A percentile compares a stretch with the other conserved stretches of the same genome.
These are phyloP conservation scores for Polydrusus cervinus DNA, from an alignment of 2,888 invertebrate species.

Conservation along the genomic window DNA sequence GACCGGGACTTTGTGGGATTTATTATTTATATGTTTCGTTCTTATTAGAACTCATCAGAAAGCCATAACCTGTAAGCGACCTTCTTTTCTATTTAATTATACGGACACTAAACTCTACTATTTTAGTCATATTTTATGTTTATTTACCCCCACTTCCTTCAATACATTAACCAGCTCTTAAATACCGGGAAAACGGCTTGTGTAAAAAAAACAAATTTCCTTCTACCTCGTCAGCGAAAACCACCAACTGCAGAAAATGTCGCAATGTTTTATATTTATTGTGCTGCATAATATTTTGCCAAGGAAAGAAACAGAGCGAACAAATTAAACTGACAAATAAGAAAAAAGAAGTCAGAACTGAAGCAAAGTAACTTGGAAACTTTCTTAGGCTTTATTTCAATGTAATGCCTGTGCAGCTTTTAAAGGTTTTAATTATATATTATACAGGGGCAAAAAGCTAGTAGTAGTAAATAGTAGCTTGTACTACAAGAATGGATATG, in stretches of 20 bases:
- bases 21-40: too few relatives aligned
- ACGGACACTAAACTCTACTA: too few relatives aligned
- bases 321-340: conserved; percentile 37
- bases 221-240: not conserved
- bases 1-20: too few relatives aligned
- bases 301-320: conserved; percentile 30
- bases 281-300: conserved; percentile 28
- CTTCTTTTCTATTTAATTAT: too few relatives aligned
- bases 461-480: too few relatives aligned
- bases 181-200: not conserved
- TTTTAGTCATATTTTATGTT: too few relatives aligned
- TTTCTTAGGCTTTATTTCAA: conserved; percentile 47
- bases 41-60: too few relatives aligned
- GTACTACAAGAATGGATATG: too few relatives aligned
- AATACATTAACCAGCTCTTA: not conserved
- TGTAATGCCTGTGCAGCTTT: conserved; percentile 36
- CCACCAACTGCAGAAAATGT: conserved; percentile 28
- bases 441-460: not conserved
- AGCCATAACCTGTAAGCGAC: too few relatives aligned
- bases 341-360: conserved; percentile 16
- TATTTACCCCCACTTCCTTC: too few relatives aligned
- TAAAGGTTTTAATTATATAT: conserved; percentile 2
- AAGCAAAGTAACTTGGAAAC: conserved; percentile 38
- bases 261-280: conserved; percentile 31
- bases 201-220: conserved; percentile 2